Evolutionary conservation across 1,140 invertebrate species (phyloP).

Genomic region (Megalonaias nervosa): DNA sequence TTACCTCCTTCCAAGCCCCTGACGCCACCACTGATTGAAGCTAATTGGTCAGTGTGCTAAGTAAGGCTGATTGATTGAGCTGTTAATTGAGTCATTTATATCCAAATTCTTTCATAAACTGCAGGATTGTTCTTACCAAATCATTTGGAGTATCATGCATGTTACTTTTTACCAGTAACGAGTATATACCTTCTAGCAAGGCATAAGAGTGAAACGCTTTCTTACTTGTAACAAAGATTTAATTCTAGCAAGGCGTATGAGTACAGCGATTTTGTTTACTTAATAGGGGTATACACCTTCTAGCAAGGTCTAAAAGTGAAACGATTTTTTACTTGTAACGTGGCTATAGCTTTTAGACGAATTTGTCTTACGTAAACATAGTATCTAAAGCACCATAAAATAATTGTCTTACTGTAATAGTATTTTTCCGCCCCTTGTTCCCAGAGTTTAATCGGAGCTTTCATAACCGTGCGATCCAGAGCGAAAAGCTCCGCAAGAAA

Average conservation of each 20-base stretch:
- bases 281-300: neutral
- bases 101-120: too few species aligned
- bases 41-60: too few species aligned
- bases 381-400: neutral
- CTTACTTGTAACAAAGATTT: neutral
- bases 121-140: too few species aligned
- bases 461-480: conserved; percentile 47
- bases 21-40: too few species aligned
- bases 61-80: too few species aligned
- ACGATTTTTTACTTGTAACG: conserved; percentile 1
- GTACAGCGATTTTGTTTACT: neutral
- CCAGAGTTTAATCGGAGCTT: conserved; percentile 49
- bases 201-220: neutral
- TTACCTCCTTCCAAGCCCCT: too few species aligned
- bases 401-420: conserved; percentile 44
- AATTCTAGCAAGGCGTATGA: neutral
- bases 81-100: too few species aligned
- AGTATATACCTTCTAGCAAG: too few species aligned
- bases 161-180: too few species aligned
- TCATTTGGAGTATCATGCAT: too few species aligned
- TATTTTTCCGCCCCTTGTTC: conserved; percentile 49
- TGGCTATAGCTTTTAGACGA: neutral
- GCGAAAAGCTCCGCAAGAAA: conserved; percentile 50
- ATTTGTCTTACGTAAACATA: neutral
- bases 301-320: neutral